Evolutionary conservation across 2,113 vertebrate species (phyloP), one percentile per base, ranked within the genome.

Genomic region (Excalfactoria chinensis): DNA sequence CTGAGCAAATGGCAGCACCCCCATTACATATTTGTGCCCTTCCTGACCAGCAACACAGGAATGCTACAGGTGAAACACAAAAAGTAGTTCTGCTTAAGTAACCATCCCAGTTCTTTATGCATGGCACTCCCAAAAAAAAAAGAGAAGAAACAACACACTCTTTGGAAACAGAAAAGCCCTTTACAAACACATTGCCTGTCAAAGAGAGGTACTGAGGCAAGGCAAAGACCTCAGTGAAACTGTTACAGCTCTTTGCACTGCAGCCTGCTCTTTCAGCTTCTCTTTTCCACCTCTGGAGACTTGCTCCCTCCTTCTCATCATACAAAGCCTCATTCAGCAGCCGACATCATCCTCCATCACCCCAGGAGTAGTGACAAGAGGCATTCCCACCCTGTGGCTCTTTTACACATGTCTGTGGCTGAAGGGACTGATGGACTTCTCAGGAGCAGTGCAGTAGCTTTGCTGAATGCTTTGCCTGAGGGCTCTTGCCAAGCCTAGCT

Each of bases 401-500:
- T 53, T 86, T 81, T 75, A 48, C 58, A 58, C 28, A 30, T 71
- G 3, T 30, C 53, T 60, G 41, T 62, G 78, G 34, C 26, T 23
- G 60, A 73, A 84, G 88, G 48, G 25, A 59, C 37, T 71, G 70
- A 41, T 49, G 35, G 43, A 49, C 32, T 82, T 79, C 58, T 81
- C 71, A 90, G 86, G 60, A 35, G 40, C 22, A 70, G 41, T 43
- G 68, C 62, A 56, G 41, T 34, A 60, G 53, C 11, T 55, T 51
- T 66, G 40, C 80, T 63, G 67, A 90, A 89, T 41, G 34, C 22
- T 83, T 71, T 70, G 73, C 86, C 87, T 82, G 80, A 94, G 51
- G 71, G 37, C 69, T 83, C 82, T 83, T 83, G 79, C 62, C 60
- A 58, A 82, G 17, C 46, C 64, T 49, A 7, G 0, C 46, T 95